Evolutionary conservation across 1,140 invertebrate genomes (phyloP).

Genomic region (Mesaphorura yosii): DNA sequence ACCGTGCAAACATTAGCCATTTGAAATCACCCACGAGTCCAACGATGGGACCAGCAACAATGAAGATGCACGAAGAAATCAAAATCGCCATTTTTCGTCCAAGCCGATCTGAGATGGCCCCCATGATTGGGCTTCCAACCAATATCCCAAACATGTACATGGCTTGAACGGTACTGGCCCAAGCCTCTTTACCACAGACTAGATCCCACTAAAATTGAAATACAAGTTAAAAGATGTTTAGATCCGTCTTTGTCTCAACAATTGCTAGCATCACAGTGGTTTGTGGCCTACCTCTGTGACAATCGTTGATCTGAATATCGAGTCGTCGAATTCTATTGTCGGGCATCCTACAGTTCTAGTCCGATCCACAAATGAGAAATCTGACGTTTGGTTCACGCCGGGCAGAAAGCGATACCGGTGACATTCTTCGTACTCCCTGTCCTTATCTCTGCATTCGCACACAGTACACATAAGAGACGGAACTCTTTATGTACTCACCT

Average conservation of each 20-base stretch:
- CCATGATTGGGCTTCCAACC: constrained; percentile 26
- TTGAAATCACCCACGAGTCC: constrained; percentile 19
- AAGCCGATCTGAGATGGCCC: constrained; percentile 27
- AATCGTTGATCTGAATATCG: constrained; percentile 23
- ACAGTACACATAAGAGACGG: too few relatives aligned
- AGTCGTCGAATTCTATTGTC: constrained; percentile 19
- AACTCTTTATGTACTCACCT: too few relatives aligned
- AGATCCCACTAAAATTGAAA: constrained; percentile 27
- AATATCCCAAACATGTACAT: constrained; percentile 32
- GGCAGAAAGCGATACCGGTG: too few relatives aligned
- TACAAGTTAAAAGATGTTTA: constrained; percentile 11
- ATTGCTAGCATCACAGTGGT: too few relatives aligned
- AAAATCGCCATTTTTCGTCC: constrained; percentile 25
- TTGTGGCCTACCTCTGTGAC: constrained; percentile 28
- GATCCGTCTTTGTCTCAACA: neutral
- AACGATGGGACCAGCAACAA: constrained; percentile 21
- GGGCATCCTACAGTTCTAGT: constrained; percentile 5
- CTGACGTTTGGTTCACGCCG: neutral
- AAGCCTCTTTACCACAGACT: constrained; percentile 20
- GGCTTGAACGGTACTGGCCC: constrained; percentile 25
- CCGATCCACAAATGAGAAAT: constrained; percentile 2
- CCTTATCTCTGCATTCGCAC: constrained; percentile 8
- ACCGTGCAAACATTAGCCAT: constrained; percentile 21
- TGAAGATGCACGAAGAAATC: constrained; percentile 25
- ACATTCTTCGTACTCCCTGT: constrained; percentile 19